Percentiles rank a stretch among this genome's conserved stretches.
Conservation (phyloP, 2,113 vertebrate species). For the Acanthochromis polyacanthus region DNA sequence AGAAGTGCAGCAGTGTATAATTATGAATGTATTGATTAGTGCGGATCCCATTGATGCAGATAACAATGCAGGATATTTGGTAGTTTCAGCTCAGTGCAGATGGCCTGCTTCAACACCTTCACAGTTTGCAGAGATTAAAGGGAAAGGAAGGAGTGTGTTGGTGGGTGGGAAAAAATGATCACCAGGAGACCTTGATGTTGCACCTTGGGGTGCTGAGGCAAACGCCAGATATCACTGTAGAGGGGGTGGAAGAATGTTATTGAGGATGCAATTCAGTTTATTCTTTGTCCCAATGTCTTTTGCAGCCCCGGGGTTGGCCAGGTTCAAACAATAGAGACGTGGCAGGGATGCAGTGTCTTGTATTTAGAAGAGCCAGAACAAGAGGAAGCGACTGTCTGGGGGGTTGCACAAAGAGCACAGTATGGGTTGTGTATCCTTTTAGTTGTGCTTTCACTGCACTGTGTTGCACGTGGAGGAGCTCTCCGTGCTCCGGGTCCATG, state of each 20-base stretch:
- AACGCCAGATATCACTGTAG: constrained; percentile 40
- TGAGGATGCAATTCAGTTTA: constrained; percentile 40
- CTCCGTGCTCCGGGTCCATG: background rate
- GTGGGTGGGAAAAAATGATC: constrained; percentile 61
- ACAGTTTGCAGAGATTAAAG: constrained; percentile 44
- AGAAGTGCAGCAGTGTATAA: background rate
- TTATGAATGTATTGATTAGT: constrained; percentile 8
- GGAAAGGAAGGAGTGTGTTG: constrained; percentile 28
- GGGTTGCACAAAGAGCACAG: background rate
- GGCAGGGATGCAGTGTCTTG: background rate
- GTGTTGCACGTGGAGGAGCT: background rate
- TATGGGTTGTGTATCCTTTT: background rate
- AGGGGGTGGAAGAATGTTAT: constrained; percentile 40
- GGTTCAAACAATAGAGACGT: background rate
- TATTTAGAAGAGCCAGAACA: constrained; percentile 10
- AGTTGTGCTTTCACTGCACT: background rate
- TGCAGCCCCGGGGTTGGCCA: constrained; percentile 3
- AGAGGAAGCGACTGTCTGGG: background rate
- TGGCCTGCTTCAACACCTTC: constrained; percentile 20
- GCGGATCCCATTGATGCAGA: constrained; percentile 4
- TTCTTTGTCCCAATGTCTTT: constrained; percentile 26
- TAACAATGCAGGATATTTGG: constrained; percentile 15
- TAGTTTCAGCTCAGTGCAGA: constrained; percentile 31
- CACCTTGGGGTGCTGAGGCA: constrained; percentile 44
- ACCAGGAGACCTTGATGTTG: constrained; percentile 50